Conservation (phyloP, 2,113 vertebrate genomes). For the Corythaixoides concolor region DNA sequence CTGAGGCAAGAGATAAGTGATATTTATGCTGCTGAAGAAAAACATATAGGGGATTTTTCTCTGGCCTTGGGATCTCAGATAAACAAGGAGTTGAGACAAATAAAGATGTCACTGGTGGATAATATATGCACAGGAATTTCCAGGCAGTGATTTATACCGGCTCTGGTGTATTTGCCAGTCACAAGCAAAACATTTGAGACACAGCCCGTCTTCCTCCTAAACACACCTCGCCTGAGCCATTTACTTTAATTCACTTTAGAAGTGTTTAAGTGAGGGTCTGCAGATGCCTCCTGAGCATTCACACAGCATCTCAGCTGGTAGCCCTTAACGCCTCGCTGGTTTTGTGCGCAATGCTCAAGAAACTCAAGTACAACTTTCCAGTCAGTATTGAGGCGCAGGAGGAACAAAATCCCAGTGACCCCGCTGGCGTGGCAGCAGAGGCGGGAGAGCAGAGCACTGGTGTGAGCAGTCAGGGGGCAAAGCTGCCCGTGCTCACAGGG, state of each 20-base stretch:
- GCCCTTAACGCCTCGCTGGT: background rate
- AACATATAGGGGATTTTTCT: background rate
- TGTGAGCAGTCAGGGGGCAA: background rate
- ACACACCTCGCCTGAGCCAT: accelerated
- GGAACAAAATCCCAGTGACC: background rate
- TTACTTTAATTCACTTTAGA: background rate
- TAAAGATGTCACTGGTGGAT: background rate
- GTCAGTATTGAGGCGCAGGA: background rate
- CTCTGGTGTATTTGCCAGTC: background rate
- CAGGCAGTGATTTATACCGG: background rate
- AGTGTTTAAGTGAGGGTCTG: background rate
- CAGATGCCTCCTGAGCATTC: background rate
- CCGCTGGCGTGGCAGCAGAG: background rate
- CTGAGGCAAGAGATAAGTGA: background rate
- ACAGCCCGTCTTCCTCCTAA: background rate
- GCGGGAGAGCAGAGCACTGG: background rate
- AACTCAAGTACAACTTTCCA: background rate
- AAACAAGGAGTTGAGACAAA: background rate
- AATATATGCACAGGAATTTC: background rate
- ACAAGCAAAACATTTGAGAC: background rate
- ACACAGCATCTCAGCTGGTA: background rate
- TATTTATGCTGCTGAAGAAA: background rate
- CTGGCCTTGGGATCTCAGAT: background rate
- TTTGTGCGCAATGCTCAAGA: background rate
- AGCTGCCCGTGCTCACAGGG: background rate